phyloP scores from a whole-genome alignment of 2,888 invertebrate genomes.

The Melanargia galathea region DNA sequence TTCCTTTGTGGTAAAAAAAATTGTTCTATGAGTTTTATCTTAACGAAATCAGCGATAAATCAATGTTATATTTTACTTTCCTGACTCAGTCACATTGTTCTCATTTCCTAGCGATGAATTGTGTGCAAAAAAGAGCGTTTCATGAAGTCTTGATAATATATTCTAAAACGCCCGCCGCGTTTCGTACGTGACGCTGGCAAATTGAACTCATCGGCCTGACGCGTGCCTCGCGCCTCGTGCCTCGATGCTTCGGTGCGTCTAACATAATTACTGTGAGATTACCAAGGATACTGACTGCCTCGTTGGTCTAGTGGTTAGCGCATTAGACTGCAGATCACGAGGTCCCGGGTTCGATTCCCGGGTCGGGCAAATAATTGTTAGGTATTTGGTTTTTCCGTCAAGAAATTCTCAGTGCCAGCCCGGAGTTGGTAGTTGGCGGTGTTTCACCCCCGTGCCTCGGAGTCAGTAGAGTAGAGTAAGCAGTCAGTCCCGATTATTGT shows the following conservation, averaged over 20 bases:
- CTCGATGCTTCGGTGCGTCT: conserved; percentile 3
- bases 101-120: conserved; percentile 3
- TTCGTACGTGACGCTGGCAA: conserved; percentile 59
- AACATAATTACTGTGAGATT: not conserved
- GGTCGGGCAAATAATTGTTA: too few species aligned
- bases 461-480: too few species aligned
- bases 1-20: too few species aligned
- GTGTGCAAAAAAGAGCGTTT: not conserved
- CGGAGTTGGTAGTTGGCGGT: too few species aligned
- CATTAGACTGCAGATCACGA: too few species aligned
- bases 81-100: not conserved
- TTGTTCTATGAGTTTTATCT: too few species aligned
- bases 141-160: conserved; percentile 32
- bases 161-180: conserved; percentile 42
- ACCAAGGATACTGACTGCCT: not conserved
- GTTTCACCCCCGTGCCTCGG: too few species aligned
- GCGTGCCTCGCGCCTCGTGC: not conserved
- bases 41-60: too few species aligned
- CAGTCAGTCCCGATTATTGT: too few species aligned
- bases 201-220: conserved; percentile 57
- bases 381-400: too few species aligned
- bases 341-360: not conserved
- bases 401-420: too few species aligned
- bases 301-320: too few species aligned
- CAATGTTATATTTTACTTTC: not conserved